Percentiles rank a stretch among this genome's conserved stretches.
Conservation (phyloP, 1,140 invertebrate genomes). For the Polypedilum pembai region DNA sequence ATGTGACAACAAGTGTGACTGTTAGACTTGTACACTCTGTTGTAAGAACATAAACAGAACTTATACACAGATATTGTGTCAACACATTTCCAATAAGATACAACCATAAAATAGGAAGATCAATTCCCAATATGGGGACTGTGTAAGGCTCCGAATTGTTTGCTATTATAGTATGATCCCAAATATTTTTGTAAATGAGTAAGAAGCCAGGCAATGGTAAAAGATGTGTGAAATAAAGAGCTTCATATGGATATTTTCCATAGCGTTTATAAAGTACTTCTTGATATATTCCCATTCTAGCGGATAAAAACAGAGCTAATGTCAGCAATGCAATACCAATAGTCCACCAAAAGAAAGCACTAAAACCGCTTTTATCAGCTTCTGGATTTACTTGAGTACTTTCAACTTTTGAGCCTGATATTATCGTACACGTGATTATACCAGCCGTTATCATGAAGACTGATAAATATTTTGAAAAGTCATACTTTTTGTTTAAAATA, state of each 20-base stretch:
- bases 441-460: slow-evolving; percentile 88
- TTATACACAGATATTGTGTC: slow-evolving; percentile 93
- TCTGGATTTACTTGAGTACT: slow-evolving; percentile 41
- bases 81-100: slow-evolving; percentile 81
- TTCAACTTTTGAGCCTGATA: slow-evolving; percentile 66
- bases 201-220: slow-evolving; percentile 80
- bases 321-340: slow-evolving; percentile 79
- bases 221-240: slow-evolving; percentile 91
- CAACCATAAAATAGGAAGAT: slow-evolving; percentile 65
- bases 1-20: slow-evolving; percentile 90
- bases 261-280: slow-evolving; percentile 77
- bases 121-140: slow-evolving; percentile 45
- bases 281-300: slow-evolving; percentile 94
- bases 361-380: slow-evolving; percentile 46
- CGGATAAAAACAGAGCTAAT: slow-evolving; percentile 84
- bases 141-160: slow-evolving; percentile 48
- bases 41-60: slow-evolving; percentile 88
- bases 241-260: slow-evolving; percentile 92
- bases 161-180: slow-evolving; percentile 58
- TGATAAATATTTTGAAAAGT: slow-evolving; percentile 80
- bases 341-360: slow-evolving; percentile 68
- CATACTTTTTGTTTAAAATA: slow-evolving; percentile 79
- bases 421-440: slow-evolving; percentile 84
- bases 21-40: slow-evolving; percentile 90
- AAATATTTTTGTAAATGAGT: slow-evolving; percentile 65